These are phyloP conservation scores for Drosophila takahashii DNA, from an alignment of 1,140 invertebrate species.

Conservation along the genomic window DNA sequence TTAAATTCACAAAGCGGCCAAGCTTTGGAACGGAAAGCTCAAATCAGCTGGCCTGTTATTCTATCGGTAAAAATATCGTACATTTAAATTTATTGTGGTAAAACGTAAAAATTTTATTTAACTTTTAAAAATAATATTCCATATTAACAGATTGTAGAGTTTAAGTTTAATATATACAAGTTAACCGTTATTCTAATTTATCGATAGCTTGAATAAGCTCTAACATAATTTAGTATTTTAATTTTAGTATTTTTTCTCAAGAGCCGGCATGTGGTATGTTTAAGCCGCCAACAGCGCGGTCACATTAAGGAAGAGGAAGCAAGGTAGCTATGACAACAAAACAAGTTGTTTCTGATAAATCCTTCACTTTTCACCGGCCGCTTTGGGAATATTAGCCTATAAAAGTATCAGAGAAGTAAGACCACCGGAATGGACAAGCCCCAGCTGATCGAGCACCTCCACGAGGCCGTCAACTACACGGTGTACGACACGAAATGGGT, in stretches of 20 bases:
- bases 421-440: slow-evolving; percentile 88
- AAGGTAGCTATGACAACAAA: slow-evolving; percentile 55
- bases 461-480: slow-evolving; percentile 93
- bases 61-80: neutral
- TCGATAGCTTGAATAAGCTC: too few species aligned
- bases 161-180: too few species aligned
- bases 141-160: too few species aligned
- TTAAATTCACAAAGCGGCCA: neutral
- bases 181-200: too few species aligned
- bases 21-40: slow-evolving; percentile 21
- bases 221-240: too few species aligned
- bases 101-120: too few species aligned
- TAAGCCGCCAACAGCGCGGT: neutral
- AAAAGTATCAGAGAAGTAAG: neutral
- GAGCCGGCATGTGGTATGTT: neutral
- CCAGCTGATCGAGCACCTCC: slow-evolving; percentile 94
- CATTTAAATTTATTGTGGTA: neutral
- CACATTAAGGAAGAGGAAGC: slow-evolving; percentile 2
- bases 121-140: too few species aligned
- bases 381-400: slow-evolving; percentile 7
- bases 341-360: slow-evolving; percentile 50
- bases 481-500: slow-evolving; percentile 98
- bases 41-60: slow-evolving; percentile 10
- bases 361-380: slow-evolving; percentile 21
- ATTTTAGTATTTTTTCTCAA: neutral